Evolutionary conservation across 1,140 invertebrate genomes (phyloP).

Genomic region (Halictus rubicundus): DNA sequence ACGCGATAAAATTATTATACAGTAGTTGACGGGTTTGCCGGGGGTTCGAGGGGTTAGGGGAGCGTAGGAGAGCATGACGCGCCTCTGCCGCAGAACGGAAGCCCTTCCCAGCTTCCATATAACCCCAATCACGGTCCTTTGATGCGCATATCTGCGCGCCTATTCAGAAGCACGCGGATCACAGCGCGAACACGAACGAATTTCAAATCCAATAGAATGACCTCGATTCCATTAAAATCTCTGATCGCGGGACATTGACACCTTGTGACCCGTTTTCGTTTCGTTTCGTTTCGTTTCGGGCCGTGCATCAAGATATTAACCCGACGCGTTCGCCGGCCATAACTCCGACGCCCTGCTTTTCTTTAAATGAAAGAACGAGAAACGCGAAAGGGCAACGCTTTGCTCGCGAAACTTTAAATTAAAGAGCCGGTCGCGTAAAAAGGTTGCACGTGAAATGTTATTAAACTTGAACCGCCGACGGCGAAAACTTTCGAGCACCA

Average conservation of each 20-base stretch:
- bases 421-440: not conserved
- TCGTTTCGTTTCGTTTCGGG: not conserved
- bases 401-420: not conserved
- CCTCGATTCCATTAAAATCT: slow-evolving; percentile 45
- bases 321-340: not conserved
- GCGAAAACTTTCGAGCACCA: not conserved
- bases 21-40: not conserved
- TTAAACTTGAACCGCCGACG: not conserved
- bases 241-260: slow-evolving; percentile 41
- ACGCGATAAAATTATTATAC: not conserved
- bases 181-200: slow-evolving; percentile 21
- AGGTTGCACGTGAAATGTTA: not conserved
- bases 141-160: not conserved
- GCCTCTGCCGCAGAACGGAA: not conserved
- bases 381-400: not conserved
- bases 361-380: not conserved
- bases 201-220: slow-evolving; percentile 39
- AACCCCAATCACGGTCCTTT: slow-evolving; percentile 28
- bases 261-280: slow-evolving; percentile 16
- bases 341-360: not conserved
- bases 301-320: slow-evolving; percentile 18
- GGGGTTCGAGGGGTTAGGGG: too few species aligned
- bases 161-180: slow-evolving; percentile 22
- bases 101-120: slow-evolving; percentile 5
- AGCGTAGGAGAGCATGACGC: too few species aligned